Evolutionary conservation across 2,797 vertebrate species (phyloP).

Genomic region (Micromesistius poutassou): DNA sequence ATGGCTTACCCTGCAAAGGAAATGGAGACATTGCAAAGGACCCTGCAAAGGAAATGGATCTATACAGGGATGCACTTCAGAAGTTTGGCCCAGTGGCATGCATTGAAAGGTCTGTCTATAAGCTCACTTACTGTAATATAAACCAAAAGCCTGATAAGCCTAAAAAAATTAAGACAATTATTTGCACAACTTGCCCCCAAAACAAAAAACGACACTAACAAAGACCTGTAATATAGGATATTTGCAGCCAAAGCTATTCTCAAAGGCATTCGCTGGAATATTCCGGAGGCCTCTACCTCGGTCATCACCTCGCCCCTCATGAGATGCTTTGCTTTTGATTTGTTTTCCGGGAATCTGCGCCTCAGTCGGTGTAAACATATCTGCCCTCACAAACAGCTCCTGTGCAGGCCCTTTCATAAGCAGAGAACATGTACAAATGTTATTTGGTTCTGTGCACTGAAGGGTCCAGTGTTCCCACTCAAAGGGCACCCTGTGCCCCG

Average conservation of each 20-base stretch:
- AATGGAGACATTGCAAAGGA: background rate
- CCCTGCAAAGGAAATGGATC: background rate
- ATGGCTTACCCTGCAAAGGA: background rate
- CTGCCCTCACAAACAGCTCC: slow-evolving; percentile 42
- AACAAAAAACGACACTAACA: background rate
- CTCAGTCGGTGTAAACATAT: slow-evolving; percentile 62
- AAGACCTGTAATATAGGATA: background rate
- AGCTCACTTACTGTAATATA: background rate
- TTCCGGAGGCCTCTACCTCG: background rate
- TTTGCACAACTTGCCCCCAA: background rate
- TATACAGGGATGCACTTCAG: background rate
- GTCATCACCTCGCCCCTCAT: slow-evolving; percentile 59
- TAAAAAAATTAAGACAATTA: background rate
- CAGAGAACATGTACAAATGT: slow-evolving; percentile 44
- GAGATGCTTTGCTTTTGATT: slow-evolving; percentile 32
- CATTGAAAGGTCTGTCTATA: background rate
- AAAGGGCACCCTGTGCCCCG: slow-evolving; percentile 63
- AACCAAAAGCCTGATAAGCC: background rate
- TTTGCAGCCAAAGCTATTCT: background rate
- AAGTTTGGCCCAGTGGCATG: background rate
- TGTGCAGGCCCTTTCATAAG: slow-evolving; percentile 47
- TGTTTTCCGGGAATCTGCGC: slow-evolving; percentile 30
- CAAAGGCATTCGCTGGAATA: background rate
- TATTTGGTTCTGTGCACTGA: slow-evolving; percentile 46
- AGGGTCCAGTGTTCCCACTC: slow-evolving; percentile 61